Percentiles rank a stretch among this genome's conserved stretches.
Conservation (phyloP, 2,797 vertebrate species). For the Glyptemys insculpta region DNA sequence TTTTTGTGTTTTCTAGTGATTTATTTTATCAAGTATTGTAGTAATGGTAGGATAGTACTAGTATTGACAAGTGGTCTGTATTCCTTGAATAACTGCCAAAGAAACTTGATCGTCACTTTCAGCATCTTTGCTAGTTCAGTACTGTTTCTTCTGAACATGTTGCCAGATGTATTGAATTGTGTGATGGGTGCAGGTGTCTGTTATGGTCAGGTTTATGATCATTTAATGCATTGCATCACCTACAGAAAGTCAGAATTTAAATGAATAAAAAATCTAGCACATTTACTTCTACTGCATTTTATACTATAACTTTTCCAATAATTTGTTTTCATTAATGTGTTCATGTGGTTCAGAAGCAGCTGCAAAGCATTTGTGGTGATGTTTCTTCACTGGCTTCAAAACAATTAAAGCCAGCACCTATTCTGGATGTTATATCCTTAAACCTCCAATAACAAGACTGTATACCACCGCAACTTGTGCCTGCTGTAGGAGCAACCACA, state of each 20-base stretch:
- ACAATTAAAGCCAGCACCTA: not conserved
- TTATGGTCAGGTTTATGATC: not conserved
- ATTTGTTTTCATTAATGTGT: conserved; percentile 2
- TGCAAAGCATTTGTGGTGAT: accelerated
- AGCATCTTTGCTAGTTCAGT: not conserved
- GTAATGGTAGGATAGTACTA: accelerated
- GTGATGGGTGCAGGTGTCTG: not conserved
- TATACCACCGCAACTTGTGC: not conserved
- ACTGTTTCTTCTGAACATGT: accelerated
- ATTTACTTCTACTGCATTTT: not conserved
- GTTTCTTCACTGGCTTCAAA: not conserved
- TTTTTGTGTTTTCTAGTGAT: accelerated
- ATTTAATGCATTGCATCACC: not conserved
- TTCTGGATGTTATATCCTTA: not conserved
- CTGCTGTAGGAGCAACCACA: not conserved
- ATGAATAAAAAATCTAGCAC: not conserved
- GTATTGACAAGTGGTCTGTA: accelerated
- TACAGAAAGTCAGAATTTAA: not conserved
- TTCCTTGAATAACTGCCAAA: not conserved
- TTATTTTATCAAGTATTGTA: accelerated
- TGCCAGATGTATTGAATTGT: accelerated
- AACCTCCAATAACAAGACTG: not conserved
- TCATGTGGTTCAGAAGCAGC: not conserved
- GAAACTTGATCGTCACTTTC: accelerated
- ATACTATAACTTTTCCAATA: not conserved